Base-by-base conservation (phyloP, 2,888 invertebrate species). In the Andricus curvator region DNA sequence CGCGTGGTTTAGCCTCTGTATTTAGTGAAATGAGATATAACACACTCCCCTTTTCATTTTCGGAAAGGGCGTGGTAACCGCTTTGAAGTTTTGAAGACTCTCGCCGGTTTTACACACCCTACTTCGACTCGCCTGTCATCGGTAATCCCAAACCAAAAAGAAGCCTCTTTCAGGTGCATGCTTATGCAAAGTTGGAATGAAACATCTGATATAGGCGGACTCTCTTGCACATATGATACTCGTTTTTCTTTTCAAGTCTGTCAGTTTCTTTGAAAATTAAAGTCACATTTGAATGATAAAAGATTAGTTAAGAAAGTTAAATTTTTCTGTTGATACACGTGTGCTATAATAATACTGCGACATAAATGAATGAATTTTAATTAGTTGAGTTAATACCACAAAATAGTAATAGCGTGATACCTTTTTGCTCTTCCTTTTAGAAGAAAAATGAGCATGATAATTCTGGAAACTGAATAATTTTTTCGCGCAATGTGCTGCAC, bases 391-490 rank as follows among this genome's bases (percentile, higher is more conserved):
- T n/a, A n/a, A 17, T 56, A 56, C 56, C 11, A 17, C 4, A 17
- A 48, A 48, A 15, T 48, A 48, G 15, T 15, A 48, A 56, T 56
- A 56, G 56, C n/a, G n/a, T 20, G 20, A 17, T 41, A 67, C 29
- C 48, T 70, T 29, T 70, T 17, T 41, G 44, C 20, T 29, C 0
- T 25, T 48, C 20, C 25, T 20, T 70, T 70, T 70, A 20, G 29
- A 70, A 48, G 29, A 48, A 17, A 70, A 29, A 51, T n/a, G 11
- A 56, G 11, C 56, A n/a, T n/a, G 81, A 81, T 81, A 80, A 81
- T 82, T 82, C 80, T 82, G 76, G 70, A 56, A 77, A 41, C 44
- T 29, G 51, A 74, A 56, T 56, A 13, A 74, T 74, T 56, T 51
- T 74, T 74, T 74, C 51, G 74, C 51, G 29, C 68, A 70, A 48